These are phyloP conservation scores for Amphiprion ocellaris DNA, from an alignment of 2,113 vertebrate species.

Conservation along the genomic window DNA sequence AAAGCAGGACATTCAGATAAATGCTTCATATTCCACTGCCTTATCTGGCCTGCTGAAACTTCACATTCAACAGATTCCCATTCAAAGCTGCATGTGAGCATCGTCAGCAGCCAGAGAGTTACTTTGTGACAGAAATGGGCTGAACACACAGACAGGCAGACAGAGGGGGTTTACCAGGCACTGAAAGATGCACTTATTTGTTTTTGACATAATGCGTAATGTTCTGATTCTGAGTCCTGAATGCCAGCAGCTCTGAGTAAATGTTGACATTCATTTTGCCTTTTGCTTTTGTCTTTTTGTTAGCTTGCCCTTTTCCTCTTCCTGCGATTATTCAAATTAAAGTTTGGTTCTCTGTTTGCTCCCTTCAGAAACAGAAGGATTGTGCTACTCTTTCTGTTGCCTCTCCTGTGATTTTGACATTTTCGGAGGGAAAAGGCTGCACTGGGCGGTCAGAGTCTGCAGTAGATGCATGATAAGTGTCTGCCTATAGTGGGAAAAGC, in stretches of 20 bases:
- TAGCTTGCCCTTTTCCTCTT: background rate
- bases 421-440: constrained; percentile 5
- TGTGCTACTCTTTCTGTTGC: background rate
- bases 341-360: background rate
- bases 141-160: constrained; percentile 19
- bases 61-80: background rate
- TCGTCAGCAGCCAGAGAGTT: constrained; percentile 17
- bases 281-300: background rate
- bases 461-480: constrained; percentile 11
- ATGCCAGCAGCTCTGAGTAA: background rate
- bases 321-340: background rate
- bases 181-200: background rate
- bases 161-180: background rate
- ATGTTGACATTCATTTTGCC: constrained; percentile 11
- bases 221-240: constrained; percentile 6
- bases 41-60: background rate
- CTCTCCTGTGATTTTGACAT: constrained; percentile 33
- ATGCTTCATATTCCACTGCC: background rate
- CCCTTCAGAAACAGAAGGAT: constrained; percentile 4
- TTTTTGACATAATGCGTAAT: constrained; percentile 24
- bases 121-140: constrained; percentile 31
- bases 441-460: background rate
- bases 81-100: constrained; percentile 3
- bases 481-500: constrained; percentile 38
- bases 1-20: background rate